Evolutionary conservation across 2,797 vertebrate species (phyloP).

Genomic region (Darevskia mixta): DNA sequence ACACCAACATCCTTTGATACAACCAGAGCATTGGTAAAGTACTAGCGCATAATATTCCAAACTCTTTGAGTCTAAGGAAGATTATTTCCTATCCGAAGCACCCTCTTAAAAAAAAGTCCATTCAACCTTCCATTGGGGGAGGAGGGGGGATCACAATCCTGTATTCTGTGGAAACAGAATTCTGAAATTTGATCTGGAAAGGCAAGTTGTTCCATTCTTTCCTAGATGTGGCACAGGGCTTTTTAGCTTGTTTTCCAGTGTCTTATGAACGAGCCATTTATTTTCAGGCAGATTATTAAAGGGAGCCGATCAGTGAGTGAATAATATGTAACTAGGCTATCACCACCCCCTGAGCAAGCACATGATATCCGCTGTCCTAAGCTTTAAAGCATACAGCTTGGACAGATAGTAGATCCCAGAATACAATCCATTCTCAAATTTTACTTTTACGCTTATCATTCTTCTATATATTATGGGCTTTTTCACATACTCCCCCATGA

Average conservation of each 20-base stretch:
- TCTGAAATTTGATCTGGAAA: not conserved
- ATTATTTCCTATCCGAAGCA: not conserved
- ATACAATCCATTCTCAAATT: conserved; percentile 49
- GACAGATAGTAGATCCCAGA: conserved; percentile 51
- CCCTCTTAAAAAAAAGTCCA: too few relatives aligned
- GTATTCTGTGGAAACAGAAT: not conserved
- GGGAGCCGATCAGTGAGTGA: conserved; percentile 61
- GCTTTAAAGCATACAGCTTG: conserved; percentile 58
- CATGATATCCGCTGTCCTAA: conserved; percentile 59
- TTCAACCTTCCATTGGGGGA: not conserved
- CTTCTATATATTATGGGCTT: conserved; percentile 62
- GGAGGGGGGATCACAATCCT: not conserved
- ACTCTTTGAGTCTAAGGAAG: too few relatives aligned
- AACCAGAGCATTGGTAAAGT: too few relatives aligned
- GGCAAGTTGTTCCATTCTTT: not conserved
- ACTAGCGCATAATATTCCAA: not conserved
- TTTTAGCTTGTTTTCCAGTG: conserved; percentile 58
- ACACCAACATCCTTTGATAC: not conserved
- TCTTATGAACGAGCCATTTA: conserved; percentile 43
- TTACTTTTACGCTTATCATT: conserved; percentile 46
- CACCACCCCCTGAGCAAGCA: conserved; percentile 50
- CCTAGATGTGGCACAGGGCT: conserved; percentile 47
- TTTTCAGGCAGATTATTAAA: conserved; percentile 65
- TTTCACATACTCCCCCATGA: not conserved
- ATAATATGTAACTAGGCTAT: conserved; percentile 64